phyloP scores from a whole-genome alignment of 2,113 vertebrate species.

The Eupsittula cactorum region DNA sequence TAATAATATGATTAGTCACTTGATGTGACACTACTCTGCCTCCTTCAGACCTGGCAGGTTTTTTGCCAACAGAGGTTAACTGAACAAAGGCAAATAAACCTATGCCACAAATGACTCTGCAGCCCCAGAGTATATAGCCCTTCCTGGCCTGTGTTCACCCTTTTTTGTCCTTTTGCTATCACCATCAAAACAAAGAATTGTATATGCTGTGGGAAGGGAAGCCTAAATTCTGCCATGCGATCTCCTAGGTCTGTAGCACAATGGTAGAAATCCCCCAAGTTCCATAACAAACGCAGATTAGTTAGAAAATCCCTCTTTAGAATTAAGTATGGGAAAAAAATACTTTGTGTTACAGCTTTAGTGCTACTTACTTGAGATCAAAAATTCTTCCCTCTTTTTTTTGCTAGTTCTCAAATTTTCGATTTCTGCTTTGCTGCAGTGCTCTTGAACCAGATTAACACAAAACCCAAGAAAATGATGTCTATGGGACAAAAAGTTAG shows the following conservation, averaged over 20 bases:
- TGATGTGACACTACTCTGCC: not conserved
- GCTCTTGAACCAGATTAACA: not conserved
- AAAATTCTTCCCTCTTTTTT: not conserved
- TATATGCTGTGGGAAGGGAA: not conserved
- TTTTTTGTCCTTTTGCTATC: not conserved
- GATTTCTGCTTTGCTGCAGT: not conserved
- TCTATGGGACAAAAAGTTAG: not conserved
- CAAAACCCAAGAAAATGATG: not conserved
- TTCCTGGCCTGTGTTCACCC: not conserved
- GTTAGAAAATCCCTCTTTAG: conserved; percentile 29
- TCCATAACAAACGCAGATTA: conserved; percentile 45
- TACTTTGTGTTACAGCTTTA: not conserved
- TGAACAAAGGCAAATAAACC: not conserved
- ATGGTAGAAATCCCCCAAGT: conserved; percentile 1
- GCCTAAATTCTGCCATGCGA: not conserved
- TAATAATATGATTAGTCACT: not conserved
- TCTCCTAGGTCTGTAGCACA: not conserved
- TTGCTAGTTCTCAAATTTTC: not conserved
- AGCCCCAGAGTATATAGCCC: not conserved
- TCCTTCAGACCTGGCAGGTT: not conserved
- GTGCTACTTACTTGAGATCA: not conserved
- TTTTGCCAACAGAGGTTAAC: not conserved
- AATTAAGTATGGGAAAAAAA: not conserved
- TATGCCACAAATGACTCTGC: not conserved
- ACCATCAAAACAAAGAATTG: not conserved